These are phyloP conservation scores for Ischnus inquisitorius DNA, from an alignment of 2,888 invertebrate species.

Conservation along the genomic window DNA sequence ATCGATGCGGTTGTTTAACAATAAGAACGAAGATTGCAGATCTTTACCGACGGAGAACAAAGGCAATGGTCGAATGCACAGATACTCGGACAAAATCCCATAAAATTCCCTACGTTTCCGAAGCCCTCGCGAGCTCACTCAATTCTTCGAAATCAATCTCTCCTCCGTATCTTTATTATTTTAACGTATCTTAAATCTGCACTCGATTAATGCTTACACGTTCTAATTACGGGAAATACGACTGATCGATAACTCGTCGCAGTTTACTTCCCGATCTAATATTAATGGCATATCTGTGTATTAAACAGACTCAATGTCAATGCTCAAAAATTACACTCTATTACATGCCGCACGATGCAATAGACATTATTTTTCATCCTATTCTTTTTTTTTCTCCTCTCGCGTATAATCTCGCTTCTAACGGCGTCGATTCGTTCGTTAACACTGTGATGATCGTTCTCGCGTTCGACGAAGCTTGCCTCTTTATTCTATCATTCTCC, in stretches of 20 bases:
- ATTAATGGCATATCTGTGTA: constrained; percentile 59
- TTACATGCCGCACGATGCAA: constrained; percentile 44
- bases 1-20: constrained; percentile 21
- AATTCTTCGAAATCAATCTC: constrained; percentile 4
- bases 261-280: constrained; percentile 35
- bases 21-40: no score
- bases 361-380: constrained; percentile 36
- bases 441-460: constrained; percentile 2
- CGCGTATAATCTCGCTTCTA: constrained; percentile 25
- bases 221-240: not conserved
- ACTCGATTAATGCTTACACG: constrained; percentile 20
- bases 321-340: constrained; percentile 44
- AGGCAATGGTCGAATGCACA: constrained; percentile 7
- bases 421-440: constrained; percentile 10
- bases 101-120: not conserved
- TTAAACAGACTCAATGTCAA: constrained; percentile 37
- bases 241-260: constrained; percentile 31
- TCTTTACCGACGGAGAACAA: constrained; percentile 24
- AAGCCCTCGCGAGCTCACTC: not conserved
- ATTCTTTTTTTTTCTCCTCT: constrained; percentile 26
- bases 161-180: not conserved
- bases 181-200: not conserved
- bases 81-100: constrained; percentile 7
- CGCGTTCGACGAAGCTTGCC: not conserved
- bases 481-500: constrained; percentile 1